Evolutionary conservation across 2,888 invertebrate species (phyloP).

Genomic region (Polietes domitor): DNA sequence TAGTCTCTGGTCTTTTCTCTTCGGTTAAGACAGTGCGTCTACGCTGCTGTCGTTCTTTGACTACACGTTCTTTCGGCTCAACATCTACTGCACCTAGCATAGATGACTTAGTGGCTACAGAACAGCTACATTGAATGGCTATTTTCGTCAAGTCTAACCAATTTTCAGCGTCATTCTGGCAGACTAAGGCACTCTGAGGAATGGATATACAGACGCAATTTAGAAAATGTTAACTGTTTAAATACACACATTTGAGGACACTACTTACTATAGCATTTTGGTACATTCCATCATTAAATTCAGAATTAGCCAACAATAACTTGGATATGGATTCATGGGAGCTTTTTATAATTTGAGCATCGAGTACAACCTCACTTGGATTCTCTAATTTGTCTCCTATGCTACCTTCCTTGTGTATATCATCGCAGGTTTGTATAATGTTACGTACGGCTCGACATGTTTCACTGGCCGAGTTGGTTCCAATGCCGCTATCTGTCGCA

Average conservation of each 20-base stretch:
- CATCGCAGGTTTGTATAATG: constrained; percentile 74
- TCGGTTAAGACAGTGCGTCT: constrained; percentile 75
- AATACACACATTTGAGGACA: not conserved
- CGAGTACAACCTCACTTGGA: constrained; percentile 78
- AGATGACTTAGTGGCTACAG: constrained; percentile 71
- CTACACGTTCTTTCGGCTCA: constrained; percentile 71
- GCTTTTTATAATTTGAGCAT: constrained; percentile 79
- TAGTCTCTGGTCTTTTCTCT: constrained; percentile 81
- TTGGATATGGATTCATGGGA: constrained; percentile 77
- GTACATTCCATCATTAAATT: constrained; percentile 76
- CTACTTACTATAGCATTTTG: constrained; percentile 75
- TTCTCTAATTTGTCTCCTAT: constrained; percentile 76
- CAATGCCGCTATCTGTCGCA: constrained; percentile 59
- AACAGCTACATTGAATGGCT: constrained; percentile 66
- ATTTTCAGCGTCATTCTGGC: constrained; percentile 70
- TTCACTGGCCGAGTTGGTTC: constrained; percentile 58
- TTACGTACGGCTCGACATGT: constrained; percentile 71
- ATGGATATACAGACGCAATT: not conserved
- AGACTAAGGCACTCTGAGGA: constrained; percentile 69
- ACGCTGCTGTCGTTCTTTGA: constrained; percentile 77
- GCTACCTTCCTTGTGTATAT: constrained; percentile 72
- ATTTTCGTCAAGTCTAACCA: constrained; percentile 74
- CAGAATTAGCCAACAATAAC: constrained; percentile 74
- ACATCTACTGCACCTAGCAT: constrained; percentile 78
- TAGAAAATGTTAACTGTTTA: not conserved